Evolutionary conservation across 2,888 invertebrate genomes (phyloP).

Genomic region (Ephialtes manifestator): DNA sequence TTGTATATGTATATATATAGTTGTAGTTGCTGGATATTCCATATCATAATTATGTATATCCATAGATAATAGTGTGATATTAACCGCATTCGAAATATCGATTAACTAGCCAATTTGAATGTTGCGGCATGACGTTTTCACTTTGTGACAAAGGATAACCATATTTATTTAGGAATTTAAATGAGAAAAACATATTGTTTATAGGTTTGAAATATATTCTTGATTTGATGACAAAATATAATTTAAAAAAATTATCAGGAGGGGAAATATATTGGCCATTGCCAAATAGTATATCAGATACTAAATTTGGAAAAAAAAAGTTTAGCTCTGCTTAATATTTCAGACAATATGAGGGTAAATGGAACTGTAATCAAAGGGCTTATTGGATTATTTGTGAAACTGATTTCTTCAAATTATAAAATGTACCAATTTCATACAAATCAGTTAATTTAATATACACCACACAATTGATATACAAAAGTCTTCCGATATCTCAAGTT

Average conservation of each 20-base stretch:
- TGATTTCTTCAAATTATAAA: neutral
- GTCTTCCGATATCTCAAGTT: neutral
- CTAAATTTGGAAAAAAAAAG: no score
- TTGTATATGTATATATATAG: no score
- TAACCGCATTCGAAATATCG: slow-evolving; percentile 7
- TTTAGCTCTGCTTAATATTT: neutral
- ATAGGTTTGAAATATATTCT: no score
- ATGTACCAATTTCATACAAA: neutral
- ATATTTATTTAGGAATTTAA: no score
- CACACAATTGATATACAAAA: neutral
- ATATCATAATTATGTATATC: neutral
- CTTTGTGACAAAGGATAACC: neutral
- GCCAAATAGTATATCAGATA: no score
- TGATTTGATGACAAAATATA: no score
- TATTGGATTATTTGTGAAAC: neutral
- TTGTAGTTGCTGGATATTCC: neutral
- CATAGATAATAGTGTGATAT: slow-evolving; percentile 3
- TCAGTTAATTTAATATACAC: no score
- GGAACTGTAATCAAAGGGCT: neutral
- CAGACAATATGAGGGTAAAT: neutral
- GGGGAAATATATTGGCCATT: no score
- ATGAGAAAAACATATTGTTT: no score
- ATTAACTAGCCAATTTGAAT: slow-evolving; percentile 5
- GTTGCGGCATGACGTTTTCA: neutral
- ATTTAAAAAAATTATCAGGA: no score